phyloP scores from a whole-genome alignment of 1,140 invertebrate genomes.

The Diabrotica undecimpunctata region DNA sequence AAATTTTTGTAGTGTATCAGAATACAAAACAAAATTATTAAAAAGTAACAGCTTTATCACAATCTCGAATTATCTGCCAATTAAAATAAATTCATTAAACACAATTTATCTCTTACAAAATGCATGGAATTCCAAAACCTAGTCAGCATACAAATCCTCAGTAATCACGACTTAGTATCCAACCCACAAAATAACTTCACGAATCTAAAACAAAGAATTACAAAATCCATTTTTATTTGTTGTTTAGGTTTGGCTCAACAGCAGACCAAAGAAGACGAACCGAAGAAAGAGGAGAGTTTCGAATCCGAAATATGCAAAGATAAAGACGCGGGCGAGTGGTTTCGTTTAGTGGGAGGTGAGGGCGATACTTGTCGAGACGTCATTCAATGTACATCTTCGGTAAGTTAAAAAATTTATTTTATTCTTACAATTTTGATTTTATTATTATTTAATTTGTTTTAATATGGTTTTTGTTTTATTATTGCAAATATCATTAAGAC shows the following conservation, averaged over 20 bases:
- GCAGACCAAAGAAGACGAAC: conserved; percentile 45
- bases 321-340: conserved; percentile 95
- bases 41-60: no score
- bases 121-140: not conserved
- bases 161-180: not conserved
- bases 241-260: conserved; percentile 33
- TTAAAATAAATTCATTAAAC: no score
- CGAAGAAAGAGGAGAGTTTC: conserved; percentile 80
- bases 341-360: conserved; percentile 81
- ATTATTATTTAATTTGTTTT: no score
- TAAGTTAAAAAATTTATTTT: conserved; percentile 50
- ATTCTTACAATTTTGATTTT: no score
- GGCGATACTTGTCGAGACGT: conserved; percentile 93
- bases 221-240: not conserved
- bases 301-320: conserved; percentile 88
- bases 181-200: not conserved
- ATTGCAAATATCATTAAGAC: no score
- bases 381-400: conserved; percentile 91
- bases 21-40: no score
- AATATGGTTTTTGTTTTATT: no score
- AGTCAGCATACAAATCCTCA: not conserved
- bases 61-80: no score
- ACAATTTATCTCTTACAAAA: not conserved
- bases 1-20: no score
- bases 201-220: no score